phyloP scores from a whole-genome alignment of 1,140 invertebrate species.

The Diabrotica virgifera region DNA sequence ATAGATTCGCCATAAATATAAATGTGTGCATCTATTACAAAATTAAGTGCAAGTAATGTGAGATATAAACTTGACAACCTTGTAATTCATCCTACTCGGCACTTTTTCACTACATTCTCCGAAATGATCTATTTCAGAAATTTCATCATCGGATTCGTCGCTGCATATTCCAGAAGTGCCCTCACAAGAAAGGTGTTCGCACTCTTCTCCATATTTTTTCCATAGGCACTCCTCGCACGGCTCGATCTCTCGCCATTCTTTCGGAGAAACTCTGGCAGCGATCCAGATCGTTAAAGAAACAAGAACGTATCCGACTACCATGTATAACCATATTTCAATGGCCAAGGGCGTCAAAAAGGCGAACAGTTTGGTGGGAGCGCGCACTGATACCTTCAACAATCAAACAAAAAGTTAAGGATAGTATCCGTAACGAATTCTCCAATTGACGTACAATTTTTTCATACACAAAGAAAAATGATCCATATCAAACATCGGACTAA shows the following conservation, averaged over 20 bases:
- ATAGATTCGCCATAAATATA: too few relatives aligned
- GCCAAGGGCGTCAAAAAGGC: constrained; percentile 85
- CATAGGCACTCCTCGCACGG: constrained; percentile 51
- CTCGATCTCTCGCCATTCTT: constrained; percentile 75
- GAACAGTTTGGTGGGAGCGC: constrained; percentile 67
- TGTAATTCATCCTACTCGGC: too few relatives aligned
- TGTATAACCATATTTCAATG: constrained; percentile 77
- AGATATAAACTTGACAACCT: too few relatives aligned
- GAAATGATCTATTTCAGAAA: neutral
- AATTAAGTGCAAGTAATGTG: too few relatives aligned
- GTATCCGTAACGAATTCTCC: too few relatives aligned
- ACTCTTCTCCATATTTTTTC: constrained; percentile 29
- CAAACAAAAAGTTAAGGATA: constrained; percentile 12
- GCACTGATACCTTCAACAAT: constrained; percentile 47
- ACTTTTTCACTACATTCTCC: too few relatives aligned
- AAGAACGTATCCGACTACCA: constrained; percentile 69
- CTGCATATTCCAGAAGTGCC: constrained; percentile 34
- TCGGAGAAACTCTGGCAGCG: constrained; percentile 74
- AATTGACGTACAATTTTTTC: too few relatives aligned
- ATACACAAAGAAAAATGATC: too few relatives aligned
- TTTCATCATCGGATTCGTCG: constrained; percentile 28
- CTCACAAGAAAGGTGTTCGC: constrained; percentile 26
- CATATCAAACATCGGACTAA: too few relatives aligned
- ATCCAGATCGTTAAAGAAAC: constrained; percentile 81
- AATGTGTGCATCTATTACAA: too few relatives aligned